Evolutionary conservation across 2,113 vertebrate species (phyloP).

Genomic region (Ranitomeya imitator): DNA sequence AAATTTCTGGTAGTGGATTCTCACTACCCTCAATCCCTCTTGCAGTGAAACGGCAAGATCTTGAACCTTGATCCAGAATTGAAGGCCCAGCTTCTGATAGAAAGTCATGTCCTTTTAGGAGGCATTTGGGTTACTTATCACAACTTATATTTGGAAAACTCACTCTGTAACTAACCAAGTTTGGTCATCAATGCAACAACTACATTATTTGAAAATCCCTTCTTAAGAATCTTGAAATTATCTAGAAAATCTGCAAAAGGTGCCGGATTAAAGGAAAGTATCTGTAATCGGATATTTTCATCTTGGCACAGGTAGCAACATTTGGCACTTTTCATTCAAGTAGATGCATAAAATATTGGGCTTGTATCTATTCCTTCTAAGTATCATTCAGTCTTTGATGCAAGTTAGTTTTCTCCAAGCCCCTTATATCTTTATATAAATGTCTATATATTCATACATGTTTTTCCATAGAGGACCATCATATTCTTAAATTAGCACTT

Average conservation of each 20-base stretch:
- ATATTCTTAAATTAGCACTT: conserved; percentile 18
- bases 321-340: conserved; percentile 58
- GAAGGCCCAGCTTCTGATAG: no score
- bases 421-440: conserved; percentile 27
- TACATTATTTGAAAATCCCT: no score
- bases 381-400: conserved; percentile 16
- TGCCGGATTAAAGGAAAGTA: conserved; percentile 5
- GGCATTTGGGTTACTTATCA: no score
- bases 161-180: no score
- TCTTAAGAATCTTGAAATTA: not conserved
- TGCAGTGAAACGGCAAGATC: no score
- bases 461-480: conserved; percentile 13
- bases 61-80: no score
- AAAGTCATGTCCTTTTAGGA: no score
- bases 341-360: conserved; percentile 32
- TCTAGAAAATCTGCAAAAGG: not conserved
- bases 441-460: not conserved
- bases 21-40: no score
- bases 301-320: conserved; percentile 54
- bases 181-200: not conserved
- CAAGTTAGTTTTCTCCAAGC: not conserved
- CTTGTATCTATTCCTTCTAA: not conserved
- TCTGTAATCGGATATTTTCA: not conserved
- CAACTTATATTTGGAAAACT: not conserved
- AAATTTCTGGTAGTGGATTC: no score